Percentiles rank a stretch among this genome's conserved stretches.
Evolutionary conservation across 2,113 vertebrate species (phyloP).

Genomic region (Pollimyrus isidori): DNA sequence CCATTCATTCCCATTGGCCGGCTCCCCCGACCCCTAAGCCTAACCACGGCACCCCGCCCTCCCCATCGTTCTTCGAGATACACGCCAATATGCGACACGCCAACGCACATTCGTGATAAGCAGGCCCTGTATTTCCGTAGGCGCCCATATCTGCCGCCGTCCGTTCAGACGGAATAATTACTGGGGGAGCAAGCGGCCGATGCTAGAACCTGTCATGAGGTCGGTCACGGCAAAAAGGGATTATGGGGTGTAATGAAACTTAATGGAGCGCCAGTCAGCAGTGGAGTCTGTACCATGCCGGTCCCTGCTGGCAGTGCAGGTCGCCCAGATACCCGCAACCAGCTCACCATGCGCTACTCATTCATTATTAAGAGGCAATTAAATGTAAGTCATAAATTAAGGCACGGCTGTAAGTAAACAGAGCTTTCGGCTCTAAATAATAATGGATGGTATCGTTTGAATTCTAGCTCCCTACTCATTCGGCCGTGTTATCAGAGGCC

Average conservation of each 20-base stretch:
- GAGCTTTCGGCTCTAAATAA: not conserved
- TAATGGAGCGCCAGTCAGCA: constrained; percentile 19
- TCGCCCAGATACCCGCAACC: not conserved
- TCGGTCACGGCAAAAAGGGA: not conserved
- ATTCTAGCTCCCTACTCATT: not conserved
- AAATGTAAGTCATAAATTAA: not conserved
- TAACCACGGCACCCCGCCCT: not conserved
- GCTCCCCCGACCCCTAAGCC: not conserved
- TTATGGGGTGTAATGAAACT: constrained; percentile 4
- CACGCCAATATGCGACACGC: not conserved
- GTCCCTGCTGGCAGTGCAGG: not conserved
- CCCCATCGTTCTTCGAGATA: not conserved
- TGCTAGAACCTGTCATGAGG: constrained; percentile 10
- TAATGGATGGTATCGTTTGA: not conserved
- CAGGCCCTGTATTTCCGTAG: not conserved
- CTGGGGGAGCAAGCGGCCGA: not conserved
- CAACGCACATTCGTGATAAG: not conserved
- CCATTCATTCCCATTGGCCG: not conserved
- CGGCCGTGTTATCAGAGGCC: not conserved
- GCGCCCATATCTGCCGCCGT: not conserved
- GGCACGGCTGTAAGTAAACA: not conserved
- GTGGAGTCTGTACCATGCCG: not conserved
- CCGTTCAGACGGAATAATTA: not conserved
- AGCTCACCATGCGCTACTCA: not conserved
- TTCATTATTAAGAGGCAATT: constrained; percentile 13